A percentile compares a stretch with the other conserved stretches of the same genome.
Evolutionary conservation across 2,797 vertebrate genomes (phyloP).

Genomic region (Malurus splendens): DNA sequence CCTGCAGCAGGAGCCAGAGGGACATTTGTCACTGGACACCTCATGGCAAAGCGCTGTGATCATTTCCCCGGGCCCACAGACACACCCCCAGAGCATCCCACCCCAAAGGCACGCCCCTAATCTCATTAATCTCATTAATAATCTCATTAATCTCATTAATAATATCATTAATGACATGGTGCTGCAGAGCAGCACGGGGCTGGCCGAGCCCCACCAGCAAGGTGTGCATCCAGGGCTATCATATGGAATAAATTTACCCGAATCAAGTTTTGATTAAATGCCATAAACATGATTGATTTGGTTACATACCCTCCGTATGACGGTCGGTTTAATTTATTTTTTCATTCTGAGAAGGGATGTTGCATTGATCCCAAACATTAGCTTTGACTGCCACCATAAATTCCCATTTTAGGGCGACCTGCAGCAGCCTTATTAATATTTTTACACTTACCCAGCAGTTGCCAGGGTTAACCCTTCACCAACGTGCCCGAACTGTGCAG

Average conservation of each 20-base stretch:
- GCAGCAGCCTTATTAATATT: slow-evolving; percentile 39
- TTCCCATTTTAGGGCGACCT: slow-evolving; percentile 18
- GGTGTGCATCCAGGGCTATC: slow-evolving; percentile 19
- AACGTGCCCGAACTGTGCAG: not conserved
- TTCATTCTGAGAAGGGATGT: slow-evolving; percentile 53
- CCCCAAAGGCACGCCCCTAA: accelerated
- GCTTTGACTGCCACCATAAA: slow-evolving; percentile 53
- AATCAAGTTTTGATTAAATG: slow-evolving; percentile 64
- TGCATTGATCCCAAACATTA: slow-evolving; percentile 51
- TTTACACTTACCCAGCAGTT: slow-evolving; percentile 34
- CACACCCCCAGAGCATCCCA: accelerated
- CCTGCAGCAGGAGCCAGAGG: not conserved
- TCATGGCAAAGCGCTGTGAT: not conserved
- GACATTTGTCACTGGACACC: accelerated
- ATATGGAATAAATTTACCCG: slow-evolving; percentile 60
- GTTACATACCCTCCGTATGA: slow-evolving; percentile 16
- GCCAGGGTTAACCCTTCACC: slow-evolving; percentile 1
- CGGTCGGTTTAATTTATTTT: slow-evolving; percentile 14
- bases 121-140: not conserved
- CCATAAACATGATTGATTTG: slow-evolving; percentile 63
- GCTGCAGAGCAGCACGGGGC: not conserved
- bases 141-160: not conserved
- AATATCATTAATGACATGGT: too few relatives aligned
- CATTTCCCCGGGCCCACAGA: not conserved
- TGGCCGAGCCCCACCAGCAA: not conserved